These are phyloP conservation scores for Tupaia chinensis DNA, from an alignment of 2,113 vertebrate species.

Conservation along the genomic window DNA sequence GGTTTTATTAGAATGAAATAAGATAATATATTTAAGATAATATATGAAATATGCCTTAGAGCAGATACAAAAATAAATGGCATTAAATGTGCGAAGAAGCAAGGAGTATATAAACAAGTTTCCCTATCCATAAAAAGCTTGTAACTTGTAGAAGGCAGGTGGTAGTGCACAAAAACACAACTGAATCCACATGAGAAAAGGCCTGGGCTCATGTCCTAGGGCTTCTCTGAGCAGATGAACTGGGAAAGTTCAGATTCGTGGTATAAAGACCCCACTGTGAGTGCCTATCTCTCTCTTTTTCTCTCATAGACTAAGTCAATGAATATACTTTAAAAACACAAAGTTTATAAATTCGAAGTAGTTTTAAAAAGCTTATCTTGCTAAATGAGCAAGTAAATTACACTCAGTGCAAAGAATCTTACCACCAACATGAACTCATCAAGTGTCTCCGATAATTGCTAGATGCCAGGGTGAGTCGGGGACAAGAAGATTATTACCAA, in stretches of 20 bases:
- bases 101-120: background rate
- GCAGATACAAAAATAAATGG: conserved; percentile 22
- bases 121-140: background rate
- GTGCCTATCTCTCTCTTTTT: too few species aligned
- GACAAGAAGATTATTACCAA: background rate
- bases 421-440: background rate
- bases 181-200: too few species aligned
- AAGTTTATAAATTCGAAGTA: background rate
- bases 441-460: background rate
- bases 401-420: background rate
- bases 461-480: background rate
- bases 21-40: background rate
- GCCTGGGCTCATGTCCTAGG: too few species aligned
- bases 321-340: too few species aligned
- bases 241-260: too few species aligned
- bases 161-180: too few species aligned
- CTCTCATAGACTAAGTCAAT: too few species aligned
- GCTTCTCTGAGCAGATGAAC: too few species aligned
- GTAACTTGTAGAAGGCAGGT: background rate
- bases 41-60: background rate
- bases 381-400: background rate
- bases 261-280: too few species aligned
- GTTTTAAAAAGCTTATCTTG: background rate
- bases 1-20: background rate
- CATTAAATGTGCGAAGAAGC: background rate